A percentile compares a stretch with the other conserved stretches of the same genome.
phyloP scores from a whole-genome alignment of 2,797 vertebrate genomes.

The Acanthiza pusilla region DNA sequence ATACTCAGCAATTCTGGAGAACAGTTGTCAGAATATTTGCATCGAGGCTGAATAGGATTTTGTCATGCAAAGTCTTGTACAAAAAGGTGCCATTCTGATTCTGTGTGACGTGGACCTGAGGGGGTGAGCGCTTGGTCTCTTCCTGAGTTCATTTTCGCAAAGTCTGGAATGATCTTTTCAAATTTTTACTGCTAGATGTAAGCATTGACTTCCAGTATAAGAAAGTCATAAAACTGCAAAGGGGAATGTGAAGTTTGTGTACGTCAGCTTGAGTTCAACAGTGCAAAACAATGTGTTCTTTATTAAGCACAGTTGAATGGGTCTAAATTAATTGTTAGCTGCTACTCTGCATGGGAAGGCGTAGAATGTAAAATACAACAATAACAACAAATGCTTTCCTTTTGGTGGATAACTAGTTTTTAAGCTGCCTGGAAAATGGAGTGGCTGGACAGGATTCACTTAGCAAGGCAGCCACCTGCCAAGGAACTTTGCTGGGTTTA shows the following conservation, averaged over 20 bases:
- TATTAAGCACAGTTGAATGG: neutral
- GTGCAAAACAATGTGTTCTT: neutral
- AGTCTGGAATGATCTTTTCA: neutral
- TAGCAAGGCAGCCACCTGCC: neutral
- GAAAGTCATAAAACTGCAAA: neutral
- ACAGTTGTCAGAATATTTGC: neutral
- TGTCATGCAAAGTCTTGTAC: neutral
- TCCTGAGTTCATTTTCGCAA: neutral
- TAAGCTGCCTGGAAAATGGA: neutral
- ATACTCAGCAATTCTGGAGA: neutral
- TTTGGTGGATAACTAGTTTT: neutral
- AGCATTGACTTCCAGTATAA: neutral
- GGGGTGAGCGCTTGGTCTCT: neutral
- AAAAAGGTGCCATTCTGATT: neutral
- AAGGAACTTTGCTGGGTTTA: neutral
- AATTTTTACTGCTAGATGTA: neutral
- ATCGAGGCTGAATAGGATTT: neutral
- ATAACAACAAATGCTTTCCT: neutral
- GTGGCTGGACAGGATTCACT: neutral
- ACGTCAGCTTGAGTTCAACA: neutral
- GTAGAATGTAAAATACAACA: neutral
- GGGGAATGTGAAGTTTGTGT: neutral
- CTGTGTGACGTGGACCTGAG: fast-evolving
- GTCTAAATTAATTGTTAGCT: conserved; percentile 25
- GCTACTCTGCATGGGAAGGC: neutral